phyloP scores from a whole-genome alignment of 2,113 vertebrate genomes.

The Psephotus haematonotus region DNA sequence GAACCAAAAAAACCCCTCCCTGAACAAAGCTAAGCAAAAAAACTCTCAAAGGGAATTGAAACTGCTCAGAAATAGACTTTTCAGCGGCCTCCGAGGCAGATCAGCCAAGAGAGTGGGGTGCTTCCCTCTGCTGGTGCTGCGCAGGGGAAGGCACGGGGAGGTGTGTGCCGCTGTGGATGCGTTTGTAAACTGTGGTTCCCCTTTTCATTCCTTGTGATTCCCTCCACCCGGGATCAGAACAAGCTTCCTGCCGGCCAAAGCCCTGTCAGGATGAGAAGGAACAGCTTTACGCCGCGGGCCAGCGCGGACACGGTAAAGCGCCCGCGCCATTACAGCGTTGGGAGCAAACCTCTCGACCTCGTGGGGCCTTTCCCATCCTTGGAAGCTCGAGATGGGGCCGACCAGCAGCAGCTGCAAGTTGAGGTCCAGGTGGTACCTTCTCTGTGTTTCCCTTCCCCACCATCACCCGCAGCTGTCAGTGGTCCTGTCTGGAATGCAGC shows the following conservation, averaged over 20 bases:
- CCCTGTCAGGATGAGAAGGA: constrained; percentile 88
- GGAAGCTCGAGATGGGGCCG: constrained; percentile 81
- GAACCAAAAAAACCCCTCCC: fast-evolving
- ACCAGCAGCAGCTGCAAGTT: constrained; percentile 84
- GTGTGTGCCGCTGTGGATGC: not conserved
- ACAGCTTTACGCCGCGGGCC: constrained; percentile 95
- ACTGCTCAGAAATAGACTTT: not conserved
- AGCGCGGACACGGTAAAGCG: constrained; percentile 88
- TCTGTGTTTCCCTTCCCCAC: not conserved
- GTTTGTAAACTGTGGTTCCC: not conserved
- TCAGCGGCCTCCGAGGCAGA: not conserved
- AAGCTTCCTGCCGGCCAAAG: constrained; percentile 76
- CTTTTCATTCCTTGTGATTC: constrained; percentile 69
- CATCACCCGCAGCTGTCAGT: fast-evolving
- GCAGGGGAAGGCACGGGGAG: not conserved
- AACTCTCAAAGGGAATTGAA: not conserved
- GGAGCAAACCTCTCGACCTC: constrained; percentile 86
- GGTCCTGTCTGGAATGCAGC: not conserved
- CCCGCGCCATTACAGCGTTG: constrained; percentile 91
- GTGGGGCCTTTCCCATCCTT: constrained; percentile 77
- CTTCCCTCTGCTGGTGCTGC: not conserved
- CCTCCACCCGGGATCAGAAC: constrained; percentile 81
- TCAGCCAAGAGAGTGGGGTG: fast-evolving
- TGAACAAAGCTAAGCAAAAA: not conserved
- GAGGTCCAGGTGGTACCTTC: constrained; percentile 78